A percentile compares a stretch with the other conserved stretches of the same genome.
Conservation (phyloP, 2,888 invertebrate species). For the Auanema sp. region DNA sequence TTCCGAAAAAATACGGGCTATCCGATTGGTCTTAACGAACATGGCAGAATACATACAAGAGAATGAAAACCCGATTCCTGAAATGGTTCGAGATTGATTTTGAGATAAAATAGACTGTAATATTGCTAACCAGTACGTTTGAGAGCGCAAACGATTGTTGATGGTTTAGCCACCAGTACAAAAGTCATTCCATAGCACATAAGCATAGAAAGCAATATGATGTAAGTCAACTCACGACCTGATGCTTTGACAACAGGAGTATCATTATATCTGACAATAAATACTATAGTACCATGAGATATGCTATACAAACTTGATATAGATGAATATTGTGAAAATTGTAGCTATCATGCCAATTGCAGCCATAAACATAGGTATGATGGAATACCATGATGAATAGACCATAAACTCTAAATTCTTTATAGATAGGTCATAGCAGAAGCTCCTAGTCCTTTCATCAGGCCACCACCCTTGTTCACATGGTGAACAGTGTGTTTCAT, state of each 20-base stretch:
- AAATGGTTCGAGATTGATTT: constrained; percentile 3
- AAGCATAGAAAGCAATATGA: constrained; percentile 73
- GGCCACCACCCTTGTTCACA: constrained; percentile 61
- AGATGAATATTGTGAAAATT: constrained; percentile 64
- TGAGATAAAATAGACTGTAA: background rate
- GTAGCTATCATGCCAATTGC: constrained; percentile 71
- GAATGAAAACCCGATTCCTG: constrained; percentile 74
- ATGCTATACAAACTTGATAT: background rate
- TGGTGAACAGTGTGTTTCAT: constrained; percentile 59
- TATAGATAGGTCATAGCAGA: background rate
- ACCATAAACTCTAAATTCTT: background rate
- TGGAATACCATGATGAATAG: constrained; percentile 68
- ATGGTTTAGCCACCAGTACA: constrained; percentile 74
- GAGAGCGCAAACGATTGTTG: constrained; percentile 73
- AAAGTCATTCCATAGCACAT: constrained; percentile 76
- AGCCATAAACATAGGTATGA: constrained; percentile 72
- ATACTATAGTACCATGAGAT: background rate
- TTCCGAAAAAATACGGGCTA: constrained; percentile 75
- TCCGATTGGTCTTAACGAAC: constrained; percentile 77
- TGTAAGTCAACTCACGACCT: constrained; percentile 77
- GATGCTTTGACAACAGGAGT: constrained; percentile 78
- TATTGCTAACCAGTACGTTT: constrained; percentile 69
- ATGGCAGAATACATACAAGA: constrained; percentile 78
- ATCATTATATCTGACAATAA: constrained; percentile 69
- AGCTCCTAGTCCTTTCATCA: constrained; percentile 3